Conservation (phyloP, 2,888 invertebrate genomes). For the Drosophila kambysellisi region DNA sequence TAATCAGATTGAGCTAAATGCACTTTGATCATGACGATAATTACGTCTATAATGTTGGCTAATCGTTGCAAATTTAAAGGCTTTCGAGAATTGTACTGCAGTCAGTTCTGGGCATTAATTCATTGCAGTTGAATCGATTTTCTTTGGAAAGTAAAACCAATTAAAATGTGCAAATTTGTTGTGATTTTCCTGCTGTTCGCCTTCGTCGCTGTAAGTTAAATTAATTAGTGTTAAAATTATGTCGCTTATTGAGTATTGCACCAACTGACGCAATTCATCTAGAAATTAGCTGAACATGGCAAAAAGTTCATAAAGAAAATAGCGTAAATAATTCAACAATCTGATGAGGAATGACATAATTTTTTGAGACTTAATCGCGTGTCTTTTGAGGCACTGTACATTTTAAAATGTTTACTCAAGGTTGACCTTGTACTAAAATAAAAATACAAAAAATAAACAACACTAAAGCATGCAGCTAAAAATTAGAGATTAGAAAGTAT, state of each 20-base stretch:
- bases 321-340: background rate
- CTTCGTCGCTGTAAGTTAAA: slow-evolving; percentile 24
- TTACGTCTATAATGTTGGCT: background rate
- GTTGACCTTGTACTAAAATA: background rate
- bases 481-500: background rate
- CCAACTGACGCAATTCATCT: slow-evolving; percentile 6
- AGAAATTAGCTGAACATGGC: slow-evolving; percentile 10
- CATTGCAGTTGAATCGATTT: slow-evolving; percentile 3
- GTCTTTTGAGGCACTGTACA: background rate
- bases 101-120: slow-evolving; percentile 15
- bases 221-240: background rate
- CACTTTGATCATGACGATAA: slow-evolving; percentile 11
- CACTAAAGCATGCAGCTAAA: background rate
- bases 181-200: slow-evolving; percentile 21
- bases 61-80: slow-evolving; percentile 20
- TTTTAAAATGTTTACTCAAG: background rate
- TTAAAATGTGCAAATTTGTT: slow-evolving; percentile 27
- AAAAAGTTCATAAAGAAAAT: slow-evolving; percentile 15
- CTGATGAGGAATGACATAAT: background rate
- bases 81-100: background rate
- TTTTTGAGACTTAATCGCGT: background rate
- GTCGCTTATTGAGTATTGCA: background rate
- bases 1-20: slow-evolving; percentile 1
- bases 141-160: background rate
- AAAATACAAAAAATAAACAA: background rate